phyloP scores from a whole-genome alignment of 2,888 invertebrate species.

The Nyleta sp. region DNA sequence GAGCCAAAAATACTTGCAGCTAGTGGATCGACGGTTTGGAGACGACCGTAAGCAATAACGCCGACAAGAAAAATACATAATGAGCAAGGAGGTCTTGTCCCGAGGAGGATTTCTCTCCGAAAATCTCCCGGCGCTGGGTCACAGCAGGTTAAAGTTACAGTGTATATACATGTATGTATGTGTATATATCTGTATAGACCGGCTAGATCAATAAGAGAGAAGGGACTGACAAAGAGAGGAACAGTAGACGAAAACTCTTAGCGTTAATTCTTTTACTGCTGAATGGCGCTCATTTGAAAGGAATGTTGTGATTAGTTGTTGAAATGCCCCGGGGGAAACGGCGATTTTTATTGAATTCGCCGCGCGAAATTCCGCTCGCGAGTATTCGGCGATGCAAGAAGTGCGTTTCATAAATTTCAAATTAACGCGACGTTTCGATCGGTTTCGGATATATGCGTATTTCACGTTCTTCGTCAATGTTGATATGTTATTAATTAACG shows the following conservation, averaged over 20 bases:
- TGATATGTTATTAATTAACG: too few species aligned
- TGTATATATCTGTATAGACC: too few species aligned
- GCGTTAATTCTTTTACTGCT: constrained; percentile 36
- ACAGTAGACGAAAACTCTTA: constrained; percentile 37
- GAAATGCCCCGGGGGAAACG: not conserved
- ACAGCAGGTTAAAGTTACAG: constrained; percentile 49
- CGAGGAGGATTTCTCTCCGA: constrained; percentile 8
- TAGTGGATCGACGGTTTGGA: too few species aligned
- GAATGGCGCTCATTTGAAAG: constrained; percentile 26
- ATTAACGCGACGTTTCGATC: too few species aligned
- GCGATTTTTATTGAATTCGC: not conserved
- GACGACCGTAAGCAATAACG: not conserved
- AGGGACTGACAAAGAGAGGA: constrained; percentile 41
- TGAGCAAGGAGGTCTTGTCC: constrained; percentile 1
- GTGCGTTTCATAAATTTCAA: too few species aligned
- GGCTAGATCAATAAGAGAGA: constrained; percentile 56
- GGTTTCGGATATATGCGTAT: too few species aligned
- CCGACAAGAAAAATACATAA: constrained; percentile 11
- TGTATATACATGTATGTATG: constrained; percentile 20
- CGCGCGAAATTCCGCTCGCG: too few species aligned
- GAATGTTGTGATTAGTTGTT: constrained; percentile 36
- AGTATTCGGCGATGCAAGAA: too few species aligned
- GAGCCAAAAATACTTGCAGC: not conserved
- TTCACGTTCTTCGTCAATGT: too few species aligned
- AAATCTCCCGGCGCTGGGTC: constrained; percentile 33